Evolutionary conservation across 2,888 invertebrate genomes (phyloP), one percentile per base, ranked within the genome.

Genomic region (Poecilus cupreus): DNA sequence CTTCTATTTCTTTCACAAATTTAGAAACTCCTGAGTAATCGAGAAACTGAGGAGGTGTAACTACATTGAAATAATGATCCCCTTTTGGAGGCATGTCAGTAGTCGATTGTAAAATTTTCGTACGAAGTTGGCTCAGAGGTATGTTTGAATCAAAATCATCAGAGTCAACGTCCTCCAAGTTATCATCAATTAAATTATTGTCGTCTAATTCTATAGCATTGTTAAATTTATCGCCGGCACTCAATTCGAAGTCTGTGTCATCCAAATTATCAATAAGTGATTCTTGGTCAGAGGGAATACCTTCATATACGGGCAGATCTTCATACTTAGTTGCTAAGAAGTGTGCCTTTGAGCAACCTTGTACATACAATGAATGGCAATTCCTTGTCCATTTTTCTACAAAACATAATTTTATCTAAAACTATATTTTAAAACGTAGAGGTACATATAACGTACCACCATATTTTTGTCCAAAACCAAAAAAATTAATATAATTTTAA

Each of bases 61-160:
- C 46, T 46, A 46, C 46, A 46, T 46, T 46, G 46, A 46, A 46
- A n/a, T 16, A 8, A 46, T 46, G 46, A 8, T n/a, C 46, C 46
- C 46, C n/a, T 46, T 46, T 46, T 46, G 46, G 46, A 46, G 46
- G n/a, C 46, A 46, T 46, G n/a, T 46, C 46, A 46, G 46, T 46
- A n/a, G 46, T 13, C 46, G 46, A 46, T 46, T 46, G 46, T 11
- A 46, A 3, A 46, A 46, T 3, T 46, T 46, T 11, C 46, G 11
- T n/a, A 11, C 46, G 46, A 4, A 46, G 11, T 46, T 46, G 46
- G 46, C 46, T 46, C 46, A 46, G 46, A 46, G 5, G 46, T 46
- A 46, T 37, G 37, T 37, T 46, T 46, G 46, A 46, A 46, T 46
- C 46, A 46, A 16, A 46, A 46, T 46, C 46, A 4, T 46, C 46